These are phyloP conservation scores for Sipha flava DNA, from an alignment of 1,140 invertebrate species.

Conservation along the genomic window DNA sequence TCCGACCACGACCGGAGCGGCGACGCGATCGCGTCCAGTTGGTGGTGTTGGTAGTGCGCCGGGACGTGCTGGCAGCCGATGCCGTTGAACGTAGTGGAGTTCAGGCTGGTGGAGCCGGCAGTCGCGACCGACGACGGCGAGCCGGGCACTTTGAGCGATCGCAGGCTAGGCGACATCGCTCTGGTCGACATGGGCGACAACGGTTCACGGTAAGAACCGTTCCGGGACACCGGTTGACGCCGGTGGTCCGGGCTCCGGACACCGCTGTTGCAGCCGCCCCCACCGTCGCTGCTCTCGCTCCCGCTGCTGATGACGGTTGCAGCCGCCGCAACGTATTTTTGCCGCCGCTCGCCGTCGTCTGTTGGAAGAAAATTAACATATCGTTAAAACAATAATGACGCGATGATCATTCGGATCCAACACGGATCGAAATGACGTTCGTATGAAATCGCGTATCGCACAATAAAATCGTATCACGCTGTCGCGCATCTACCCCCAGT, in stretches of 20 bases:
- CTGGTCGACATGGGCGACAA: not conserved
- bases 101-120: not conserved
- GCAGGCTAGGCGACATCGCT: not conserved
- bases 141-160: not conserved
- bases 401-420: no score
- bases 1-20: constrained; percentile 23
- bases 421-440: no score
- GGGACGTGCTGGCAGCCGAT: not conserved
- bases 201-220: not conserved
- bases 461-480: no score
- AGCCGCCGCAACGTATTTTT: not conserved
- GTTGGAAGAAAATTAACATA: no score
- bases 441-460: no score
- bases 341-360: not conserved
- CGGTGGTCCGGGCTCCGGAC: not conserved
- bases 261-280: not conserved
- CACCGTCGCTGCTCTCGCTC: not conserved
- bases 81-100: no score
- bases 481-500: no score
- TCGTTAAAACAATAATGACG: no score
- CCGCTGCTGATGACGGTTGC: not conserved
- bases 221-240: not conserved
- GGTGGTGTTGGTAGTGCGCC: not conserved
- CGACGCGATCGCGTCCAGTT: not conserved
- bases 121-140: not conserved